Percentiles rank a stretch among this genome's conserved stretches.
Evolutionary conservation across 2,797 vertebrate genomes (phyloP).

Genomic region (Falco berigora): DNA sequence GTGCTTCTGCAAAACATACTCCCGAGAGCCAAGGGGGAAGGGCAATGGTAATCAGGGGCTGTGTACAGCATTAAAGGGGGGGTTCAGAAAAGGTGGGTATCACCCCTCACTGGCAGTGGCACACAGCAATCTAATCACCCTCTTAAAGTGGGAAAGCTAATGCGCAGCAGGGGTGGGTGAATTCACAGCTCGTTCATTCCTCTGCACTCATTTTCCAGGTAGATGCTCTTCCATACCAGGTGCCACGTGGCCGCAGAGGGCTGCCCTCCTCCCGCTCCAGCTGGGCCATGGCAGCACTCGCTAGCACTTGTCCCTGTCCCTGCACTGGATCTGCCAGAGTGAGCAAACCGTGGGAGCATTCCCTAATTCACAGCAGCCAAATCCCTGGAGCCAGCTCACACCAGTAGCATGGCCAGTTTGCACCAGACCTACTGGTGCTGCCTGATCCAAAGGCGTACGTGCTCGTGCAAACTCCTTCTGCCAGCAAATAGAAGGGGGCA

Average conservation of each 20-base stretch:
- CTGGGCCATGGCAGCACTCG: background rate
- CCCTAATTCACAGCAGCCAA: background rate
- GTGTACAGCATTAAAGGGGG: background rate
- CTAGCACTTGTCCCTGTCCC: background rate
- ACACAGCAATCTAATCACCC: background rate
- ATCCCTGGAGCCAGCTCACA: background rate
- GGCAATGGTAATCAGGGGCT: background rate
- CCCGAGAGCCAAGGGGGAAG: background rate
- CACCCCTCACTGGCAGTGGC: accelerated
- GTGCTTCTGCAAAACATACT: background rate
- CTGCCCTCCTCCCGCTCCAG: background rate
- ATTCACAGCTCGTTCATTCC: background rate
- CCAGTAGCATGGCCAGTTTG: accelerated
- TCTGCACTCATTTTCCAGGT: background rate
- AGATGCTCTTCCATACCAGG: background rate
- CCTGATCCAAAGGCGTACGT: accelerated
- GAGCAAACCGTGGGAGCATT: background rate
- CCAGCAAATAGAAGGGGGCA: background rate
- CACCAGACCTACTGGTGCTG: accelerated
- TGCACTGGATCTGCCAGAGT: background rate
- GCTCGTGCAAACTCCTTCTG: background rate
- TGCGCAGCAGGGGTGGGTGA: accelerated
- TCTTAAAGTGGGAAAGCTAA: background rate
- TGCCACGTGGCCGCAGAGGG: background rate
- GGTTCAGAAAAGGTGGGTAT: background rate